These are phyloP conservation scores for Trichonephila clavipes DNA, from an alignment of 1,140 invertebrate genomes.

Conservation along the genomic window DNA sequence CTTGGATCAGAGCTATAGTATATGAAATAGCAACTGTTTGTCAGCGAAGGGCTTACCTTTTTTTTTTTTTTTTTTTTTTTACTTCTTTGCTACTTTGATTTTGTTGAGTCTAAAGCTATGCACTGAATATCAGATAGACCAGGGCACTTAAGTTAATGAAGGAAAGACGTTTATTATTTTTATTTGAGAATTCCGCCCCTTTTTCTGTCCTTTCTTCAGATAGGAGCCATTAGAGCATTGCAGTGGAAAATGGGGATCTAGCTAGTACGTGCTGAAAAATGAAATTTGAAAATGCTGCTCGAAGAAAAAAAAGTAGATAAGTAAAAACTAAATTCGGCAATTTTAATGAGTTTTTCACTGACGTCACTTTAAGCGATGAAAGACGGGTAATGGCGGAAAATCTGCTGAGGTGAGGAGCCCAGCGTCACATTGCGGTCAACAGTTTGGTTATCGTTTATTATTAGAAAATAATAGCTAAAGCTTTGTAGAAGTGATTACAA, in stretches of 20 bases:
- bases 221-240: constrained; percentile 58
- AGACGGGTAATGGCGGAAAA: neutral
- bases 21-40: neutral
- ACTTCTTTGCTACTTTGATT: neutral
- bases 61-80: neutral
- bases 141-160: constrained; percentile 41
- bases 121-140: neutral
- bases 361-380: constrained; percentile 13
- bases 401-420: neutral
- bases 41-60: neutral
- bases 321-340: neutral
- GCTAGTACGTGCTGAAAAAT: constrained; percentile 42
- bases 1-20: neutral
- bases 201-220: constrained; percentile 11
- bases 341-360: constrained; percentile 64
- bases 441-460: constrained; percentile 6
- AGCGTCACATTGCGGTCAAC: constrained; percentile 28
- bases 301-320: neutral
- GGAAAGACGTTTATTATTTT: constrained; percentile 45
- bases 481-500: constrained; percentile 24
- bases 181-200: neutral
- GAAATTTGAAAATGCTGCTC: constrained; percentile 23
- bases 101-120: constrained; percentile 8
- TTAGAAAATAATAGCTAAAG: neutral
- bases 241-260: constrained; percentile 48